Base-by-base conservation (phyloP, 2,113 vertebrate genomes). In the Psittacula cyanocephala region DNA sequence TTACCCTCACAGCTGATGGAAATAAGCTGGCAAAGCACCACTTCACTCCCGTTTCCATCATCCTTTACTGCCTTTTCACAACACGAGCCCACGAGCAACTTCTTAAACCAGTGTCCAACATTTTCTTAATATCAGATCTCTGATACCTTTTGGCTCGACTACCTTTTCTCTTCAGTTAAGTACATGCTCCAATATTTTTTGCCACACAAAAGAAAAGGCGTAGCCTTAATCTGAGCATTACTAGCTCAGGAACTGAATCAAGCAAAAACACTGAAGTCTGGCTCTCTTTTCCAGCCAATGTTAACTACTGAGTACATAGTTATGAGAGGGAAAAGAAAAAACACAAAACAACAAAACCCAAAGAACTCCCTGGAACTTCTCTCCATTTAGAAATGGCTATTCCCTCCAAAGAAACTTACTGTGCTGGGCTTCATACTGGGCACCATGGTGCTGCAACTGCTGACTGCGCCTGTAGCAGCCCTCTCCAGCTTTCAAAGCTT, bases 361-460 rank as follows among this genome's bases (percentile, higher is more conserved):
- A 83, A 76, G 11, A 91, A 75, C 29, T 19, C 19, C 19, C 19
- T 3, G 3, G 31, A 75, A 85, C 31, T 44, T 65, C 13, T 76
- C 18, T 63, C 33, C 20, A 24, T 62, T 41, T 44, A 81, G 39
- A 67, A 55, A 75, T 22, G 24, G 55, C 13, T 92, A 39, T 31
- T 88, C 17, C 17, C 25, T 91, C 22, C 17, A 62, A 79, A 72
- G 50, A 76, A 86, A 91, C 99, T 99, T 98, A 99, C 99, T 98
- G 96, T 99, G 99, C 47, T 99, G 99, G 44, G 99, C 99, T 97
- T 99, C 99, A 33, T 99, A 99, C 88, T 99, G 99, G n/a, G 99
- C 98, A 46, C 99, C 98, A 28, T 99, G 99, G 77, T 99, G 99
- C 86, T 99, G 99, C 2, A 99, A 96, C 97, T 99, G 99, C 57